Base-by-base conservation (phyloP, 2,797 vertebrate genomes). In the Crocodylus rhombifer region DNA sequence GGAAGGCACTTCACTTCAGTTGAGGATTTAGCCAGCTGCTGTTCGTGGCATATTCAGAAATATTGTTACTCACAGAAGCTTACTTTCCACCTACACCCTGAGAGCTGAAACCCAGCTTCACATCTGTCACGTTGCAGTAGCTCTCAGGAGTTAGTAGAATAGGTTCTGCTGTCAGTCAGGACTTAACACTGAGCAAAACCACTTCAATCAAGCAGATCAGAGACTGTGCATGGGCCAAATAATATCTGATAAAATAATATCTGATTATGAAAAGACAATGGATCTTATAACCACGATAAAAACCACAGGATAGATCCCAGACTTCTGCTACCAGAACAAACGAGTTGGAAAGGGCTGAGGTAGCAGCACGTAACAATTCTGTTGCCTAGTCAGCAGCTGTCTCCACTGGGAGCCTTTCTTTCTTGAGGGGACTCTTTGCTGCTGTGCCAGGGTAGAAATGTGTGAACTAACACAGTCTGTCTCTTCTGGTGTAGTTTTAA, bases 151-250 rank as follows among this genome's bases (percentile, higher is more conserved):
- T 82, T 93, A 89, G 89, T 95, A 81, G 80, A 28, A 74, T 83
- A 94, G 79, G 76, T 92, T 91, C 74, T 82, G 13, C 61, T 94
- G 80, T 89, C 80, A 94, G 89, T 63, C 90, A 82, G 89, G 95
- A 94, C 95, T 93, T 7, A 90, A 82, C 75, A 15, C 82, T 92
- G 28, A 86, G 89, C 81, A 84, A 96, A 96, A 93, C 94, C 96
- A 97, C 96, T 97, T 97, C 96, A 96, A 97, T 96, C 83, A 86
- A 91, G 83, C 51, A 82, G 88, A 95, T 97, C 96, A 95, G 76
- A 97, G 77, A 62, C 79, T 71, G 74, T 92, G 91, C 60, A 63
- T 90, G 69, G 82, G 90, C 71, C 83, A 93, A 95, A 95, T 95
- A 97, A 91, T 89, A 80, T 88, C 93, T 94, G 96, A 95, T 95